Evolutionary conservation across 2,888 invertebrate genomes (phyloP).

Genomic region (Leucophenga maculata): DNA sequence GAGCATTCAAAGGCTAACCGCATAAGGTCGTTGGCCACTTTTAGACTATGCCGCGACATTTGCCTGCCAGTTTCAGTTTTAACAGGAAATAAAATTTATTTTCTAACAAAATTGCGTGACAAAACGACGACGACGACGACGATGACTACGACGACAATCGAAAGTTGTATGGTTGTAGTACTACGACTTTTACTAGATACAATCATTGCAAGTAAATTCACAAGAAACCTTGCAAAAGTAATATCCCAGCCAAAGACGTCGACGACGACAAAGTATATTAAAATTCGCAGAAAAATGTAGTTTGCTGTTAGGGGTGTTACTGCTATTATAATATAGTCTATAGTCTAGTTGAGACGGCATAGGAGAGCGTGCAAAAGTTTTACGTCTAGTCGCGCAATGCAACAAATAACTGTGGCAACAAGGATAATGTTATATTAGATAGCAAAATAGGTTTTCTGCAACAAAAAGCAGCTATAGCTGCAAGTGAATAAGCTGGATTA

Average conservation of each 20-base stretch:
- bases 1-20: conserved; percentile 14
- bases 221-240: conserved; percentile 10
- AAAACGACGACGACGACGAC: conserved; percentile 42
- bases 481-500: background rate
- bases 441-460: conserved; percentile 17
- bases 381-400: conserved; percentile 52
- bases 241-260: conserved; percentile 14
- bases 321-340: background rate
- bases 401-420: conserved; percentile 52
- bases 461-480: background rate
- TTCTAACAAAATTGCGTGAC: conserved; percentile 64
- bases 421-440: conserved; percentile 41
- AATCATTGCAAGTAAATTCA: conserved; percentile 12
- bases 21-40: conserved; percentile 14
- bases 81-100: conserved; percentile 54
- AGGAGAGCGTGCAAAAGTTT: background rate
- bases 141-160: conserved; percentile 21
- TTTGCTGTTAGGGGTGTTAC: background rate
- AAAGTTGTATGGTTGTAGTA: background rate
- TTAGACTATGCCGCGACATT: background rate
- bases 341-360: background rate
- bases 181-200: background rate
- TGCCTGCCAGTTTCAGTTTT: conserved; percentile 19
- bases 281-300: conserved; percentile 14
- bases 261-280: conserved; percentile 22